Evolutionary conservation across 2,113 vertebrate genomes (phyloP), one percentile per base, ranked within the genome.

Genomic region (Eubucco bourcierii): DNA sequence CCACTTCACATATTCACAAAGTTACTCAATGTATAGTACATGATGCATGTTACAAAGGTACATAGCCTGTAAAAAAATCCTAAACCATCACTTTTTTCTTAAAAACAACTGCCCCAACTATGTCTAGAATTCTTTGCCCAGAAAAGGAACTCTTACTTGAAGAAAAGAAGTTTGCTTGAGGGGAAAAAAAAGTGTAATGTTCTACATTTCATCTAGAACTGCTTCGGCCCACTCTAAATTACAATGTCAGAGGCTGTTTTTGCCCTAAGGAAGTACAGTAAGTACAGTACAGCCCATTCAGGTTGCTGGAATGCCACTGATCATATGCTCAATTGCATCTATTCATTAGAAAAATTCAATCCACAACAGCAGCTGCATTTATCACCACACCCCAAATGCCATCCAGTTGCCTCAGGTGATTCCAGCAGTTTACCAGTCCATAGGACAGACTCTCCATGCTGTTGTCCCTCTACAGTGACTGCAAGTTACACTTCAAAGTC

Each of bases 221-320:
- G 78, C 77, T 61, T 55, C 91, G 90, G 89, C 71, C 87, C 50
- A 39, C 82, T 84, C 92, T 58, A 84, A 60, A 64, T 73, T 39
- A 86, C 72, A 94, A 75, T 92, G 86, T 90, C 84, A 73, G 86
- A 12, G 82, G 59, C 90, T 76, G 80, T 85, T 92, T 89, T 46
- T n/a, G 74, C 80, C 92, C 65, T 5, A 64, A 89, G 79, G 79
- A 89, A 77, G 90, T 91, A 95, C 89, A 91, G 90, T 83, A 95
- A 95, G 81, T 84, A 97, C 84, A 97, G 95, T 81, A 73, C 73
- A 95, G 85, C 60, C 77, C 75, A 90, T 96, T 96, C 95, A 96
- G 87, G 94, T 92, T 96, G 82, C 47, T 84, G 87, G 93, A 97
- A 95, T 88, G 93, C 66, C 86, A 58, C 80, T 89, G 94, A 97